phyloP scores from a whole-genome alignment of 2,113 vertebrate genomes.

The Malurus alboscapulatus region DNA sequence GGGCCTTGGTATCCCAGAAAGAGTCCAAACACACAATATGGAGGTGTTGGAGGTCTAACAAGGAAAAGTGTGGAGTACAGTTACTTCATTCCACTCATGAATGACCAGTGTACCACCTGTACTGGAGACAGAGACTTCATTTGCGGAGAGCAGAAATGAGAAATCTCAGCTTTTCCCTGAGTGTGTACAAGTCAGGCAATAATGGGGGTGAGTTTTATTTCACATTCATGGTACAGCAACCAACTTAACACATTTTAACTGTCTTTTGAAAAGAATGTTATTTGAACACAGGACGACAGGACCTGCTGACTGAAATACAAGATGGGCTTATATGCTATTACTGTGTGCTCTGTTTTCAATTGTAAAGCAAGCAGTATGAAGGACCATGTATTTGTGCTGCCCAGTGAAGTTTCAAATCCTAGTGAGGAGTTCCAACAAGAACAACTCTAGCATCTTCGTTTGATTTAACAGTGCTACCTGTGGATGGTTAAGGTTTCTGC shows the following conservation, averaged over 20 bases:
- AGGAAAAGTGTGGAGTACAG: background rate
- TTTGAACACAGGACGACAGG: background rate
- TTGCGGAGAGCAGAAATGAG: background rate
- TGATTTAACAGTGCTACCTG: background rate
- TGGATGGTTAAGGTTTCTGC: background rate
- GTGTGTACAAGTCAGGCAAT: background rate
- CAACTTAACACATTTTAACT: background rate
- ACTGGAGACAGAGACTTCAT: background rate
- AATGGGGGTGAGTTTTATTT: background rate
- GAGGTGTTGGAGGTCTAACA: background rate
- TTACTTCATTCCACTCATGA: background rate
- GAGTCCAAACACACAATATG: background rate
- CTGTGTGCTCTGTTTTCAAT: background rate
- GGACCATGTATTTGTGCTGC: background rate
- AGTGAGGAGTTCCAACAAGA: background rate
- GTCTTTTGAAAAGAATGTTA: background rate
- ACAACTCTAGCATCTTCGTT: background rate
- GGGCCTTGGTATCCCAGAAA: background rate
- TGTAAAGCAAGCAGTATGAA: background rate
- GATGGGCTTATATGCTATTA: background rate
- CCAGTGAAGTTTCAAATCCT: background rate
- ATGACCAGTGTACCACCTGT: background rate
- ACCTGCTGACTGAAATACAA: background rate
- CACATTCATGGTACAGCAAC: background rate
- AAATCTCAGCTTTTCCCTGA: background rate